These are phyloP conservation scores for Nannoperca obscura DNA, from an alignment of 2,797 vertebrate genomes.

Conservation along the genomic window DNA sequence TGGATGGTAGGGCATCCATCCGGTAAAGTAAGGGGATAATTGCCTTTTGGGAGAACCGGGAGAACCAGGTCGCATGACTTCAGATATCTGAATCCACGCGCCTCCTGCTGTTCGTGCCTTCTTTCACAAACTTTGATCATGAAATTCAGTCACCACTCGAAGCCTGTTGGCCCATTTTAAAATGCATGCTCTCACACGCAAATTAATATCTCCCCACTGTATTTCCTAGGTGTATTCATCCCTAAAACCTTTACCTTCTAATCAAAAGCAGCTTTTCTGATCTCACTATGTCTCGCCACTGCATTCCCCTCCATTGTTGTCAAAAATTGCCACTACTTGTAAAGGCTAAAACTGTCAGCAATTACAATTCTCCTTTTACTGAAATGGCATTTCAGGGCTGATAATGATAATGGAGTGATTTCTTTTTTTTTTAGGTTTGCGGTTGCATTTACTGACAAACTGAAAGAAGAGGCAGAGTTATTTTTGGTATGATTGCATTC, in stretches of 20 bases:
- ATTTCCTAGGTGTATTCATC: conserved; percentile 58
- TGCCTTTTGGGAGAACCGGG: conserved; percentile 51
- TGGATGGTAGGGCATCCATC: conserved; percentile 28
- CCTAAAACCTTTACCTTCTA: conserved; percentile 50
- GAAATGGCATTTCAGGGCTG: conserved; percentile 12
- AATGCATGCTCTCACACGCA: conserved; percentile 52
- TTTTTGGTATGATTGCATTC: conserved; percentile 88
- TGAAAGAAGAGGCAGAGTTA: conserved; percentile 88
- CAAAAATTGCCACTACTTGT: conserved; percentile 37
- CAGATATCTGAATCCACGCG: conserved; percentile 66
- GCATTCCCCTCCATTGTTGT: conserved; percentile 33
- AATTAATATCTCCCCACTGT: conserved; percentile 59
- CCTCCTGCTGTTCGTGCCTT: conserved; percentile 62
- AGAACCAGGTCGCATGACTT: conserved; percentile 67
- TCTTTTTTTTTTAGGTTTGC: conserved; percentile 87
- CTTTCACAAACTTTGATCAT: conserved; percentile 70
- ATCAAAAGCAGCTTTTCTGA: conserved; percentile 33
- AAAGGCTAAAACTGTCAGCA: conserved; percentile 22
- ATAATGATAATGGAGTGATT: conserved; percentile 35
- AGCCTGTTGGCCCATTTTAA: conserved; percentile 57
- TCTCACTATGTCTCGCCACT: conserved; percentile 34
- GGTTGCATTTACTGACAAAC: conserved; percentile 90
- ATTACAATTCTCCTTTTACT: conserved; percentile 32
- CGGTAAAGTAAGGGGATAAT: conserved; percentile 59
- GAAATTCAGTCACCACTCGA: conserved; percentile 58